Evolutionary conservation across 1,140 invertebrate species (phyloP).

Genomic region (Steinernema khuongi): DNA sequence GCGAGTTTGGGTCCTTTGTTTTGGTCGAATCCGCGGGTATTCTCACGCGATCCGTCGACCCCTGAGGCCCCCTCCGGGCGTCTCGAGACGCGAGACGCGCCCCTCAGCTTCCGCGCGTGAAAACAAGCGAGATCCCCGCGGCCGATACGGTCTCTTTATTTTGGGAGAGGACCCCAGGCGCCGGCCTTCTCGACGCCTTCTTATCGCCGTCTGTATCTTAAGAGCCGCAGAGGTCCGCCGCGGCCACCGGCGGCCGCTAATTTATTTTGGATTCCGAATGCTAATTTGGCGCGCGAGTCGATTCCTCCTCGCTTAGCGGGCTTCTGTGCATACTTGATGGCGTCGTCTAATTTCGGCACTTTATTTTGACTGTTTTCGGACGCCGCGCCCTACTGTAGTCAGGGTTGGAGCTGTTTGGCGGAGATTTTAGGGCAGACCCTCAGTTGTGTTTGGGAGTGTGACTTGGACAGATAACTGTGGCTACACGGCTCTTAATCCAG

Average conservation of each 20-base stretch:
- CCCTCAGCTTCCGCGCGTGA: not conserved
- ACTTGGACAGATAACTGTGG: too few relatives aligned
- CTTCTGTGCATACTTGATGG: conserved; percentile 12
- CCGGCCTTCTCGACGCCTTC: conserved; percentile 2
- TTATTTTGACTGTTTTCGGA: conserved; percentile 10
- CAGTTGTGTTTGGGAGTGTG: too few relatives aligned
- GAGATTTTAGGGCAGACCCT: too few relatives aligned
- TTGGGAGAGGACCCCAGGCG: not conserved
- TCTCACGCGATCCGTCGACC: not conserved
- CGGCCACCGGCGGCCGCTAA: conserved; percentile 2
- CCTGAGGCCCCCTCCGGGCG: not conserved
- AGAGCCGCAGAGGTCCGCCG: conserved; percentile 1
- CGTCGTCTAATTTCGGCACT: conserved; percentile 12
- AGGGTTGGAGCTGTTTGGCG: too few relatives aligned
- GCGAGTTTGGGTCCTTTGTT: not conserved
- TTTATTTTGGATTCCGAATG: conserved; percentile 13
- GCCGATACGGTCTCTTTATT: conserved; percentile 13
- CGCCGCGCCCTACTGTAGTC: not conserved
- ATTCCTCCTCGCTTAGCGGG: not conserved
- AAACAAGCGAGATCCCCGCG: conserved; percentile 14
- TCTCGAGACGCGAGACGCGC: not conserved
- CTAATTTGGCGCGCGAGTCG: conserved; percentile 15
- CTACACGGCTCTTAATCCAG: too few relatives aligned
- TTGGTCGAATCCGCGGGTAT: not conserved
- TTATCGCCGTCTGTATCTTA: conserved; percentile 14